Base-by-base conservation (phyloP, 2,797 vertebrate genomes). In the Numenius phaeopus region DNA sequence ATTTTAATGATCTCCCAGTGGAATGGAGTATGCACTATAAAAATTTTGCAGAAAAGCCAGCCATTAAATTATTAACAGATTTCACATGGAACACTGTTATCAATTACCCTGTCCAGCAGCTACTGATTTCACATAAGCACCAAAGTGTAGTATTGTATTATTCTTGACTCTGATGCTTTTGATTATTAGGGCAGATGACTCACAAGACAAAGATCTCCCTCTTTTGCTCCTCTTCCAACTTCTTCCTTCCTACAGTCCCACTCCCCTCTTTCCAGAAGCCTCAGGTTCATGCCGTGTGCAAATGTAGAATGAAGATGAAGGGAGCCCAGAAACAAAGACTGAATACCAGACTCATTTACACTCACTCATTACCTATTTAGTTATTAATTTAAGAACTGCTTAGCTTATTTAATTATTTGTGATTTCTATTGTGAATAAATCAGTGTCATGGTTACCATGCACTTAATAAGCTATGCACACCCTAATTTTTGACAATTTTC, bases 1-100 rank as follows among this genome's bases (percentile, higher is more conserved):
- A 1, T 82, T 93, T 93, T 95, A 90, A 89, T 87, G 50, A 92
- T 55, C 34, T 90, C 66, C 14, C 86, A 40, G 24, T 47, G 16
- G 70, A 95, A 66, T 27, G 27, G 22, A 73, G 11, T 3, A 84
- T n/a, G n/a, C 18, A 90, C 52, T 79, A 93, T 73, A 89, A 90
- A 82, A 52, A 44, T 22, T 83, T 78, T 73, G 8, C 71, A 87
- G 89, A 77, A 95, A 89, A 92, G 40, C 22, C 15, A 9, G 20
- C 27, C 47, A 16, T 77, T 90, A 76, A 90, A 73, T 89, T 94
- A 83, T 89, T 90, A 90, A 93, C 30, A n/a, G 17, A 47, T 44
- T 79, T 90, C 59, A 47, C 22, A 21, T 4, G 29, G 24, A 86
- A 57, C 39, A 72, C 15, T 18, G 42, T 34, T 79, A 64, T 22